These are phyloP conservation scores for Listronotus bonariensis DNA, from an alignment of 1,140 invertebrate species.

Conservation along the genomic window DNA sequence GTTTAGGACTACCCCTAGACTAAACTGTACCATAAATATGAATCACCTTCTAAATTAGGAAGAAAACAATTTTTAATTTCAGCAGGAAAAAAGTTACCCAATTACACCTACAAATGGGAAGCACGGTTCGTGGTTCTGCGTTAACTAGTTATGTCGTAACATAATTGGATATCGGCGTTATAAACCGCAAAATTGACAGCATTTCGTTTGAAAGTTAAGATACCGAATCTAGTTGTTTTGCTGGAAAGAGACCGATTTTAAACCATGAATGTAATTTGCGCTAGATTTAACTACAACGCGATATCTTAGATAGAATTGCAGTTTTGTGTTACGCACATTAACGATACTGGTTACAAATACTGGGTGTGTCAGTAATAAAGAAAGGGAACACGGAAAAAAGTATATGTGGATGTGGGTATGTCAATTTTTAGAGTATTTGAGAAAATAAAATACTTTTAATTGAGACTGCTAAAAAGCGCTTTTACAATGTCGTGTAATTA, in stretches of 20 bases:
- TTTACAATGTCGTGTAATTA: too few relatives aligned
- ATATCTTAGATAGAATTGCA: background rate
- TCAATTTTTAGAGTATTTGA: too few relatives aligned
- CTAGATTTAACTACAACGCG: background rate
- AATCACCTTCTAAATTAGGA: too few relatives aligned
- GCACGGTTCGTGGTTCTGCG: constrained; percentile 9
- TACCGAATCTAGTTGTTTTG: constrained; percentile 13
- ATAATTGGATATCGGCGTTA: constrained; percentile 12
- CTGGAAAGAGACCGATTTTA: constrained; percentile 1
- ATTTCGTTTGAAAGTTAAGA: constrained; percentile 6
- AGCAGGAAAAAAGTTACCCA: constrained; percentile 18
- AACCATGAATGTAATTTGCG: constrained; percentile 1
- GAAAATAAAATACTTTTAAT: too few relatives aligned
- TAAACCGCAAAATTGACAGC: background rate
- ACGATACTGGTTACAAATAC: background rate
- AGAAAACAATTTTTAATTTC: background rate
- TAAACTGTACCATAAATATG: too few relatives aligned
- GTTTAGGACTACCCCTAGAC: too few relatives aligned
- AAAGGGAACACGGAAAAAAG: too few relatives aligned
- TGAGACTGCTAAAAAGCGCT: too few relatives aligned
- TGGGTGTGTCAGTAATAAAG: background rate
- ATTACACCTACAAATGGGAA: constrained; percentile 16
- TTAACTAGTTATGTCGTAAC: constrained; percentile 14
- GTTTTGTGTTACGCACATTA: background rate
- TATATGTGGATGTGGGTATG: too few relatives aligned